Evolutionary conservation across 2,888 invertebrate genomes (phyloP).

Genomic region (Yponomeuta plumbellus): DNA sequence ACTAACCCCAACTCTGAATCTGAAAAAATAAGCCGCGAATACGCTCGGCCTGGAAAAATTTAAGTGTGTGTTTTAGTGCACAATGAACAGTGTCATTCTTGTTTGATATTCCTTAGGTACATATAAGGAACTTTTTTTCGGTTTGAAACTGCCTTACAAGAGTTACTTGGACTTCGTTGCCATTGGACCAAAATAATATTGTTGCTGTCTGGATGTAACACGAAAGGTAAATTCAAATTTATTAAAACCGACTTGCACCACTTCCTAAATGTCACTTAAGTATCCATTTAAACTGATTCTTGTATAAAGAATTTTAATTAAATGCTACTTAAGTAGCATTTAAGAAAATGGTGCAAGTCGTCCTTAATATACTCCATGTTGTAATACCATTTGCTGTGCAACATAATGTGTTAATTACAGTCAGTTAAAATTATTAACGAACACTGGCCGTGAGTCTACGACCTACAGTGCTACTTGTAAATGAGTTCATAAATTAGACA

Average conservation of each 20-base stretch:
- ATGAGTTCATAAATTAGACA: neutral
- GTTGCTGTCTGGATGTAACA: neutral
- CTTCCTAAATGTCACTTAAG: no score
- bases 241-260: neutral
- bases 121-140: neutral
- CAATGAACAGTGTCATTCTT: neutral
- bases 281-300: no score
- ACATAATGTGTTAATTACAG: neutral
- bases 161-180: neutral
- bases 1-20: constrained; percentile 26
- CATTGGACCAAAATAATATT: neutral
- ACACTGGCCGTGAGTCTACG: neutral
- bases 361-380: no score
- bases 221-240: neutral
- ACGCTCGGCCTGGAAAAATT: constrained; percentile 29
- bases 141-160: neutral
- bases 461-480: neutral
- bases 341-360: no score
- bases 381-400: neutral
- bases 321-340: no score
- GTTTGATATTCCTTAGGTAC: neutral
- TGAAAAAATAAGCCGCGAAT: constrained; percentile 34
- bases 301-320: no score
- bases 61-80: constrained; percentile 3
- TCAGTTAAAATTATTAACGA: neutral